Conservation (phyloP, 2,113 vertebrate species). For the Connochaetes taurinus region DNA sequence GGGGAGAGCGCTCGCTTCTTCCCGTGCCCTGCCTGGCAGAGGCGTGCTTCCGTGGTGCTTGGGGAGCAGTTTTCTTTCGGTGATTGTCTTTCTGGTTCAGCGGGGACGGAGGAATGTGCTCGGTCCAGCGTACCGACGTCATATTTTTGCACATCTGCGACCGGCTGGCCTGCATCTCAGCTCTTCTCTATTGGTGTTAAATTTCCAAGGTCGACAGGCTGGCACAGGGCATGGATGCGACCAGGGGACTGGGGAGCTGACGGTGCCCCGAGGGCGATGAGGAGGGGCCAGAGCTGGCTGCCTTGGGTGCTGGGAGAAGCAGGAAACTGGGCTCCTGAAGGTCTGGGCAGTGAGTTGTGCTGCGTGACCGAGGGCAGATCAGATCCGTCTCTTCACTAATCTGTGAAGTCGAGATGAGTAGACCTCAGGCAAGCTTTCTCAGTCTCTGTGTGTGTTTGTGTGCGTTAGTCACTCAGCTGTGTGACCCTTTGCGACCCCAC, state of each 20-base stretch:
- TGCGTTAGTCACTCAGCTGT: neutral
- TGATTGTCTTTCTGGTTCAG: neutral
- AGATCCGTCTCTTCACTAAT: neutral
- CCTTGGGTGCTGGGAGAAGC: neutral
- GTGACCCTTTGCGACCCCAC: neutral
- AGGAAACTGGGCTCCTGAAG: neutral
- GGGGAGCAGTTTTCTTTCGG: neutral
- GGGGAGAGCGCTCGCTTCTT: neutral
- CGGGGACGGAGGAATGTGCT: neutral
- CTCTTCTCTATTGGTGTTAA: neutral
- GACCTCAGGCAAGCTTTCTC: neutral
- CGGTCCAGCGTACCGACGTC: neutral
- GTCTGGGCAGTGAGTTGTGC: neutral
- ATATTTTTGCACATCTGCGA: neutral
- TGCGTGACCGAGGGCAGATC: neutral
- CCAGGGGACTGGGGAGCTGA: neutral
- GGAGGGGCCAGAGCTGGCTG: neutral
- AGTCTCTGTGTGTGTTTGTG: neutral
- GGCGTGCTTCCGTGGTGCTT: neutral
- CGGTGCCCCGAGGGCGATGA: neutral
- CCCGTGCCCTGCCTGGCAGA: neutral
- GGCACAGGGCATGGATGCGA: neutral
- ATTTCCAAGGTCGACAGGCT: neutral
- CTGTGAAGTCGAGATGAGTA: neutral
- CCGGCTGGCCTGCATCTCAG: neutral